A percentile compares a stretch with the other conserved stretches of the same genome.
Conservation (phyloP, 2,888 invertebrate species). For the Electrophaes corylata region DNA sequence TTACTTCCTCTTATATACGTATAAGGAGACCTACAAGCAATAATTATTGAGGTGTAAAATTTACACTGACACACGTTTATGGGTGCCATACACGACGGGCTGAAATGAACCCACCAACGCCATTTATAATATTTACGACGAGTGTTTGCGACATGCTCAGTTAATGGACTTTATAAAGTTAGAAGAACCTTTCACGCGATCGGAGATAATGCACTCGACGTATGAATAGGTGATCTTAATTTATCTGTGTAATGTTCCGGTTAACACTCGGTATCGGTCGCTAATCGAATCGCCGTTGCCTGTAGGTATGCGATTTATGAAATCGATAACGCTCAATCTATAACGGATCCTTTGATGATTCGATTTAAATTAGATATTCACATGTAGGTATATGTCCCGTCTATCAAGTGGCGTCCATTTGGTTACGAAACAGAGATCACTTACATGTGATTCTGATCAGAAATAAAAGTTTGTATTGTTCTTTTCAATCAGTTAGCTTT, state of each 20-base stretch:
- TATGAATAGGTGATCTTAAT: constrained; percentile 82
- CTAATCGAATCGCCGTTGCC: constrained; percentile 69
- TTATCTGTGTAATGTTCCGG: constrained; percentile 75
- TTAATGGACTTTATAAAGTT: constrained; percentile 73
- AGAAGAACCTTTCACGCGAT: constrained; percentile 72
- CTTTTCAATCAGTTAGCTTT: constrained; percentile 21
- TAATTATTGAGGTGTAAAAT: constrained; percentile 76
- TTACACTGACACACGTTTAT: constrained; percentile 70
- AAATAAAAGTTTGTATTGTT: constrained; percentile 39
- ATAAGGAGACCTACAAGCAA: constrained; percentile 54
- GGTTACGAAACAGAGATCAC: constrained; percentile 45
- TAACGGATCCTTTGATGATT: constrained; percentile 63
- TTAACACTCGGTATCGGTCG: constrained; percentile 67
- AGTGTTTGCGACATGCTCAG: constrained; percentile 67
- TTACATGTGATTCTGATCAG: constrained; percentile 44
- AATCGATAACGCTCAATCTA: constrained; percentile 60
- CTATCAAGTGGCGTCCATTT: constrained; percentile 40
- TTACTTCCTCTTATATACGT: constrained; percentile 67
- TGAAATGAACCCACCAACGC: constrained; percentile 43
- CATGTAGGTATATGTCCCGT: constrained; percentile 37
- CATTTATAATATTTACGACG: constrained; percentile 63
- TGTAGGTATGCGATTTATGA: constrained; percentile 71
- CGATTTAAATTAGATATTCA: constrained; percentile 53
- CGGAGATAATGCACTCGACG: constrained; percentile 72
- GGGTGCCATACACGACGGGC: constrained; percentile 47